These are phyloP conservation scores for Rhinichthys klamathensis DNA, from an alignment of 2,113 vertebrate species.

Conservation along the genomic window DNA sequence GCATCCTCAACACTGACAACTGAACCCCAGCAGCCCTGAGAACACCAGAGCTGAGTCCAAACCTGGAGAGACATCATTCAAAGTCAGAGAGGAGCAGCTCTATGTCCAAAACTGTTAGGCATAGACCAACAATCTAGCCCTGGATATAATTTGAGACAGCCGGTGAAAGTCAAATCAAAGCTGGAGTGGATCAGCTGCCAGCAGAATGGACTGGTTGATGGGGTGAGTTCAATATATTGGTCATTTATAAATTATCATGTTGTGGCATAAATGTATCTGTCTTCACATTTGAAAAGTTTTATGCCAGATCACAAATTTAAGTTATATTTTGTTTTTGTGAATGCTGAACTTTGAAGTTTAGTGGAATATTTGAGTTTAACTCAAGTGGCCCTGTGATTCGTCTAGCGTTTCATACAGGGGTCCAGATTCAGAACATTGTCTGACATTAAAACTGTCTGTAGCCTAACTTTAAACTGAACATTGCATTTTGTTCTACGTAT, in stretches of 20 bases:
- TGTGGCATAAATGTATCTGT: too few relatives aligned
- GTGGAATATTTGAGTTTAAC: not conserved
- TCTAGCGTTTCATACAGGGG: not conserved
- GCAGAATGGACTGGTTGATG: conserved; percentile 89
- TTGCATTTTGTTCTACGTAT: not conserved
- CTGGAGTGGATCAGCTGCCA: conserved; percentile 64
- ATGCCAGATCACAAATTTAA: not conserved
- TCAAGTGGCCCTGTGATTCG: not conserved
- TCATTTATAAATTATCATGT: not conserved
- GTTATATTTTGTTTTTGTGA: too few relatives aligned
- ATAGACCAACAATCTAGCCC: conserved; percentile 17
- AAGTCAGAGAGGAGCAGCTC: conserved; percentile 57
- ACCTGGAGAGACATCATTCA: conserved; percentile 41
- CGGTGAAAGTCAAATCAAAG: conserved; percentile 60
- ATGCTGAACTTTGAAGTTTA: not conserved
- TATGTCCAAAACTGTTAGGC: conserved; percentile 38
- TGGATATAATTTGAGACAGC: conserved; percentile 61
- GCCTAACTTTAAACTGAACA: not conserved
- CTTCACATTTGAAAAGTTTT: not conserved
- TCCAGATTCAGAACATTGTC: not conserved
- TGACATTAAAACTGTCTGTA: not conserved
- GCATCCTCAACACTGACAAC: conserved; percentile 4
- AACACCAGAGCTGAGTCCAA: not conserved
- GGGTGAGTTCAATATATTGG: conserved; percentile 78
- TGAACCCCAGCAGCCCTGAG: not conserved